A percentile compares a stretch with the other conserved stretches of the same genome.
Evolutionary conservation across 1,140 invertebrate genomes (phyloP).

Genomic region (Solenopsis fugax): DNA sequence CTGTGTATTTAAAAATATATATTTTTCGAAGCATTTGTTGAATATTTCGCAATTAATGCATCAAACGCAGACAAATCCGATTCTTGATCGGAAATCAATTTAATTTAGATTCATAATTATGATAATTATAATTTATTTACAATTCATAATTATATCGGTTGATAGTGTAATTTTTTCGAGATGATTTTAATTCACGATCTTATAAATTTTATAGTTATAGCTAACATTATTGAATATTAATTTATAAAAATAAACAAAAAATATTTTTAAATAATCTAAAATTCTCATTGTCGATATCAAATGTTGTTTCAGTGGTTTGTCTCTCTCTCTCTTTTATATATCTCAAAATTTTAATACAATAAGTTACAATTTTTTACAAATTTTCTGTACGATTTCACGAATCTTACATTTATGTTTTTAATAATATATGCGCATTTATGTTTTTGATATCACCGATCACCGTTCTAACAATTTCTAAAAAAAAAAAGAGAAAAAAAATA

Average conservation of each 20-base stretch:
- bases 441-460: neutral
- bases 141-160: neutral
- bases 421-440: neutral
- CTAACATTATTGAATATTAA: too few relatives aligned
- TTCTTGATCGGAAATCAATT: conserved; percentile 2
- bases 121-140: neutral
- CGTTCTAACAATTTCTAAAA: too few relatives aligned
- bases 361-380: neutral
- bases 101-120: too few relatives aligned
- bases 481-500: neutral
- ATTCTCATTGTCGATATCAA: neutral
- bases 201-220: too few relatives aligned
- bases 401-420: neutral
- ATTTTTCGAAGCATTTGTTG: neutral
- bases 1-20: neutral
- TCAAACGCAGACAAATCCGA: neutral
- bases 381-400: neutral
- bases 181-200: neutral
- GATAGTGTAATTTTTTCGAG: neutral
- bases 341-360: neutral
- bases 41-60: conserved; percentile 19
- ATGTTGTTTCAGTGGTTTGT: neutral
- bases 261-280: too few relatives aligned
- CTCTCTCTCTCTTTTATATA: too few relatives aligned
- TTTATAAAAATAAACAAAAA: too few relatives aligned